Conservation (phyloP, 1,140 invertebrate species). For the Heterodera carotae region DNA sequence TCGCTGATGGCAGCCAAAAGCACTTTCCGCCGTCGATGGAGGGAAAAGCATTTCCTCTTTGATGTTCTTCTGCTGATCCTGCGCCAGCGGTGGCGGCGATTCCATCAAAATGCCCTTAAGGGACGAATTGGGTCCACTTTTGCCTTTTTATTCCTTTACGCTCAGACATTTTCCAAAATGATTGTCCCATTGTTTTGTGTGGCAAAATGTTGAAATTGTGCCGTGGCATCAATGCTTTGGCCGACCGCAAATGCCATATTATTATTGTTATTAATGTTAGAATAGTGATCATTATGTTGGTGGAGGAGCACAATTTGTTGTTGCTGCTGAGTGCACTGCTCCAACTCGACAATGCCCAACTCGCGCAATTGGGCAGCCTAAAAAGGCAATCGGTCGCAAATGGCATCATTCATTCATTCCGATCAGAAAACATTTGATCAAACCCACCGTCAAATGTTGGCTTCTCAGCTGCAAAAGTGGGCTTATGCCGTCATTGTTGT, state of each 20-base stretch:
- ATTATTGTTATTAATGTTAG: too few species aligned
- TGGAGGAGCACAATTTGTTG: background rate
- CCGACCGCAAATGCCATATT: background rate
- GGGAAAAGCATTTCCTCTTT: conserved; percentile 36
- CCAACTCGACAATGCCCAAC: background rate
- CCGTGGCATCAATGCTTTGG: background rate
- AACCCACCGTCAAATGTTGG: background rate
- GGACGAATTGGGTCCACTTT: background rate
- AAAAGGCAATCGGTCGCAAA: background rate
- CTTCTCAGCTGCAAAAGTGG: background rate
- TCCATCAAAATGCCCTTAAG: background rate
- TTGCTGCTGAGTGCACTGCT: background rate
- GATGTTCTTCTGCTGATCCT: conserved; percentile 21
- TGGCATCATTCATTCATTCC: background rate
- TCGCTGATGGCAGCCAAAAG: background rate
- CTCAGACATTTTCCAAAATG: background rate
- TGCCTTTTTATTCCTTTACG: background rate
- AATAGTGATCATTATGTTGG: background rate
- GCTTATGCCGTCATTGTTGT: background rate
- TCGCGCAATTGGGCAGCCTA: background rate
- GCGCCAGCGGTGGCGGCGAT: background rate
- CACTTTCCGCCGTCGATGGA: conserved; percentile 4
- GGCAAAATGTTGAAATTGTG: background rate
- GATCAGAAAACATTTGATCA: too few species aligned
- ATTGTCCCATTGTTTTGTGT: background rate